Base-by-base conservation (phyloP, 2,888 invertebrate genomes). In the Dorcus parallelipipedus region DNA sequence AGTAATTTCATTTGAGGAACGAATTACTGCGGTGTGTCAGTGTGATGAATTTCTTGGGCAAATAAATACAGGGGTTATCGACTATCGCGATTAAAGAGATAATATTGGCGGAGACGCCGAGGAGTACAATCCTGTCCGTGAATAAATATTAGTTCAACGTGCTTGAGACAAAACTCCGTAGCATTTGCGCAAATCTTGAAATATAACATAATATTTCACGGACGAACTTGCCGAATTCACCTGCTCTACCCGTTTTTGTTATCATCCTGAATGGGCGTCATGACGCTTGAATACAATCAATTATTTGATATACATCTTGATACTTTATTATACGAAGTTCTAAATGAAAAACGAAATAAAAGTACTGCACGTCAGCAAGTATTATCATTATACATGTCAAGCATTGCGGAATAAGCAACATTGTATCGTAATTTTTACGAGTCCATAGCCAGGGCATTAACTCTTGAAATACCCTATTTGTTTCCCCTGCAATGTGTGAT, bases 101-200 rank as follows among this genome's bases (percentile, higher is more conserved):
- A 45, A 45, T 17, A 43, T 45, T 53, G 33, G 43, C 26, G 43
- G 45, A 45, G 17, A 17, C 45, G 38, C 45, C 33, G 45, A 43
- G 45, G 17, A 17, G 26, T 45, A 38, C 43, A 53, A 38, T 45
- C 43, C 38, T 43, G 33, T 45, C 33, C 53, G 42, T 53, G 45
- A 42, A 38, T 53, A 53, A 53, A 53, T 53, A 53, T 53, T 53
- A 47, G 38, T 43, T 17, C 45, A 53, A 33, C 45, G 38, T 45
- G 53, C 14, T 47, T 45, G 38, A 33, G 45, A 53, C 47, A 53
- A 17, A 45, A 52, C 9, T 47, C 38, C 47, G 45, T 38, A 10
- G 9, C 45, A 23, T 10, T 9, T 45, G 45, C 45, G 23, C 45
- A 45, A 23, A n/a, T 45, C 45, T 45, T 20, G 45, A 45, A 45